A percentile compares a stretch with the other conserved stretches of the same genome.
phyloP scores from a whole-genome alignment of 1,140 invertebrate genomes.

The Neomicropteryx cornuta region DNA sequence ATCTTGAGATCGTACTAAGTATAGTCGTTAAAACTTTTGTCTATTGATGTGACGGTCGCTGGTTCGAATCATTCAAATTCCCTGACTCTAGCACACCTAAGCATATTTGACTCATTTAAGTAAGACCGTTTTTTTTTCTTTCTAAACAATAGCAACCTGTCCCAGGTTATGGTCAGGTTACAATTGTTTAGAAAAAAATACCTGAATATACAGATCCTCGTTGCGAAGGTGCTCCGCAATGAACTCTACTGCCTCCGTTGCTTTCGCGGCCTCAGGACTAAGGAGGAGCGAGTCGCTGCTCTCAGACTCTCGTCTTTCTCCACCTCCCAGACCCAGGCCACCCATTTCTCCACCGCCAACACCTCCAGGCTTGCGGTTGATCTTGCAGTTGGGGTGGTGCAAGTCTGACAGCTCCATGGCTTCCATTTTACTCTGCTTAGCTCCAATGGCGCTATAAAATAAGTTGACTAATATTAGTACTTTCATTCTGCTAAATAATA shows the following conservation, averaged over 20 bases:
- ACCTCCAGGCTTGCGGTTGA: constrained; percentile 73
- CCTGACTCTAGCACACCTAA: too few relatives aligned
- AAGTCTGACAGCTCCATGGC: constrained; percentile 89
- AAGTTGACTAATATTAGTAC: constrained; percentile 8
- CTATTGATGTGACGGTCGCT: too few relatives aligned
- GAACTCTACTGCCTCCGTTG: constrained; percentile 94
- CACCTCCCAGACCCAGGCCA: constrained; percentile 40
- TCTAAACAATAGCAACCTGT: too few relatives aligned
- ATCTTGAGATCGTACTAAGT: too few relatives aligned
- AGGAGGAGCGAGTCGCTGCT: constrained; percentile 82
- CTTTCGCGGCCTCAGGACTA: constrained; percentile 86
- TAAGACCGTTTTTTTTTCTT: too few relatives aligned
- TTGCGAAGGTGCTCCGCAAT: constrained; percentile 96
- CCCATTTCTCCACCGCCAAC: constrained; percentile 48
- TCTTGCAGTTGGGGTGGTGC: constrained; percentile 92
- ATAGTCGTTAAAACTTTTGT: too few relatives aligned
- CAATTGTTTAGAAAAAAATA: too few relatives aligned
- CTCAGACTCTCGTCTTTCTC: constrained; percentile 73
- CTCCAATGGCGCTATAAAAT: constrained; percentile 38
- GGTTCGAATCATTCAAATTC: too few relatives aligned
- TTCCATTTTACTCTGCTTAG: constrained; percentile 71
- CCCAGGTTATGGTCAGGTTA: too few relatives aligned
- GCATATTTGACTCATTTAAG: too few relatives aligned
- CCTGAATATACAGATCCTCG: constrained; percentile 95
- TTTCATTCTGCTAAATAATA: constrained; percentile 4